Percentiles rank a stretch among this genome's conserved stretches.
Evolutionary conservation across 2,888 invertebrate genomes (phyloP).

Genomic region (Lampropteryx suffumata): DNA sequence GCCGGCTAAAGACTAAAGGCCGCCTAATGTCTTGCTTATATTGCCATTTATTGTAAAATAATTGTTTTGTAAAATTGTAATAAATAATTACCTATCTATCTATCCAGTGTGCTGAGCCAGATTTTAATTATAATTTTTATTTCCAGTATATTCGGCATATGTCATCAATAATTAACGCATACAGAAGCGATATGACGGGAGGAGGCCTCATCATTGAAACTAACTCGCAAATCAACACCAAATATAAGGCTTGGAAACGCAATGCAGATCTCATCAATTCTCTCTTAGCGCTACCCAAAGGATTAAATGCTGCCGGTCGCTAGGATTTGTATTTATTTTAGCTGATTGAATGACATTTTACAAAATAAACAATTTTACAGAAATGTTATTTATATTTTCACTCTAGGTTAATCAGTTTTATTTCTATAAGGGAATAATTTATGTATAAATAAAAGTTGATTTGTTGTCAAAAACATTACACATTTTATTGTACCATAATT

Average conservation of each 20-base stretch:
- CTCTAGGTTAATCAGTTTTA: not conserved
- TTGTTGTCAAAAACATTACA: constrained; percentile 37
- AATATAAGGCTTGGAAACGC: constrained; percentile 79
- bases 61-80: too few species aligned
- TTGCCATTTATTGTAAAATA: too few species aligned
- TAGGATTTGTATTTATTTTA: constrained; percentile 50
- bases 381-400: too few species aligned
- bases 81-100: too few species aligned
- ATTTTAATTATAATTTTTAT: constrained; percentile 7
- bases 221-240: constrained; percentile 51
- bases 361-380: not conserved
- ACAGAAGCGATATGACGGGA: constrained; percentile 41
- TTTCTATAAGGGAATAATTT: not conserved
- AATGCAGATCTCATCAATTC: constrained; percentile 89
- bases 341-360: not conserved
- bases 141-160: constrained; percentile 58
- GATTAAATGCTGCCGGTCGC: constrained; percentile 88
- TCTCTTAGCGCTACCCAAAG: constrained; percentile 88
- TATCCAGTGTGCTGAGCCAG: too few species aligned
- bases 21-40: too few species aligned
- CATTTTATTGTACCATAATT: constrained; percentile 42
- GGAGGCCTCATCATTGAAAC: constrained; percentile 45
- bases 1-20: too few species aligned
- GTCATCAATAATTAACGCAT: constrained; percentile 55
- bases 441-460: constrained; percentile 24